phyloP scores from a whole-genome alignment of 2,113 vertebrate species.

The Thamnaconus septentrionalis region DNA sequence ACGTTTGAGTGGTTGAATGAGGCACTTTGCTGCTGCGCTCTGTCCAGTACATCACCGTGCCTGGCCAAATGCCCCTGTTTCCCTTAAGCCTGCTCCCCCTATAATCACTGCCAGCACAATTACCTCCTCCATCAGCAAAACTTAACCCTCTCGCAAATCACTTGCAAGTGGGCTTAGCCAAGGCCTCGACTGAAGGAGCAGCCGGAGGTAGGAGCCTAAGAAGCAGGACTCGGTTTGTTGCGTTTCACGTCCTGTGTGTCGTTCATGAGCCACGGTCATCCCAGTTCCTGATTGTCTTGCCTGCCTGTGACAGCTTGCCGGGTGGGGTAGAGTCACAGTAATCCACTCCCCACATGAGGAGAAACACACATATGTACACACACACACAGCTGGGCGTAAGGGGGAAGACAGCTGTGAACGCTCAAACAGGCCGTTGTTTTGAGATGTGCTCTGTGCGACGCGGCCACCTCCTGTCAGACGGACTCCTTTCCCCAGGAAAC shows the following conservation, averaged over 20 bases:
- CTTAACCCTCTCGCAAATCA: slow-evolving; percentile 45
- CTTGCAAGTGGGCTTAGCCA: slow-evolving; percentile 31
- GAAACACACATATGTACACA: slow-evolving; percentile 21
- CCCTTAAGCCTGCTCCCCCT: slow-evolving; percentile 21
- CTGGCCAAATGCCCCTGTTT: slow-evolving; percentile 8
- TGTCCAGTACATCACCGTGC: slow-evolving; percentile 9
- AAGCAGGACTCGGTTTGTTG: neutral
- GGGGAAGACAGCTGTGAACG: slow-evolving; percentile 64
- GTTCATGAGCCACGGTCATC: no score
- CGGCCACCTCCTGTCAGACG: slow-evolving; percentile 54
- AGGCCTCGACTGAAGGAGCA: slow-evolving; percentile 12
- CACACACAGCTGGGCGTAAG: slow-evolving; percentile 59
- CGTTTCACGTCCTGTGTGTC: neutral
- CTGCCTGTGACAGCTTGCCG: slow-evolving; percentile 78
- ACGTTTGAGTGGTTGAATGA: slow-evolving; percentile 35
- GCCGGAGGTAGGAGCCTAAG: neutral
- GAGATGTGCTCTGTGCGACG: slow-evolving; percentile 51
- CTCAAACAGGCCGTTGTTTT: slow-evolving; percentile 82
- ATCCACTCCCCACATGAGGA: slow-evolving; percentile 74
- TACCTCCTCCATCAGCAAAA: slow-evolving; percentile 45
- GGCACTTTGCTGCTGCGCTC: slow-evolving; percentile 41
- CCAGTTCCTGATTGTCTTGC: neutral
- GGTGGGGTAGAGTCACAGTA: slow-evolving; percentile 74
- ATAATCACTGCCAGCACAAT: slow-evolving; percentile 51
- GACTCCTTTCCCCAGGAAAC: neutral